phyloP scores from a whole-genome alignment of 2,888 invertebrate genomes.

The Papilio demoleus region DNA sequence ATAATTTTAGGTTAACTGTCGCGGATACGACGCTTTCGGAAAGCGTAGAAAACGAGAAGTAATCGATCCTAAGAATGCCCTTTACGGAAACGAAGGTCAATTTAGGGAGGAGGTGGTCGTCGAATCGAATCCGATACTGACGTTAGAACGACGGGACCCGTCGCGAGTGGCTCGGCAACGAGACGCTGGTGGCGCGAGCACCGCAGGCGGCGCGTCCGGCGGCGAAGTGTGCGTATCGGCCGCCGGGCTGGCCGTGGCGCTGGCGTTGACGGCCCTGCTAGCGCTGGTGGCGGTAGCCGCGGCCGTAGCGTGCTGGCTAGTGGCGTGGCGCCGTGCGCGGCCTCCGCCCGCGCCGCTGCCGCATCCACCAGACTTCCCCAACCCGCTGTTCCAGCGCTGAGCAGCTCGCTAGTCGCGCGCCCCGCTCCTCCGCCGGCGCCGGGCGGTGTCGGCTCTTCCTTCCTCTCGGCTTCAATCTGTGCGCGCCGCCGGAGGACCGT shows the following conservation, averaged over 20 bases:
- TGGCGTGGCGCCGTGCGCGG: slow-evolving; percentile 95
- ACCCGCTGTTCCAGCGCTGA: slow-evolving; percentile 90
- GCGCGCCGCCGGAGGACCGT: slow-evolving; percentile 81
- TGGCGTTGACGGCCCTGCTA: slow-evolving; percentile 95
- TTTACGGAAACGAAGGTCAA: slow-evolving; percentile 89
- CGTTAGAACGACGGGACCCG: slow-evolving; percentile 93
- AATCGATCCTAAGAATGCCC: slow-evolving; percentile 76
- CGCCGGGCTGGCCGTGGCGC: slow-evolving; percentile 95
- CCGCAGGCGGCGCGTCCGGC: slow-evolving; percentile 86
- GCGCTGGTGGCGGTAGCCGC: slow-evolving; percentile 97
- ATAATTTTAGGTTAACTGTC: slow-evolving; percentile 90
- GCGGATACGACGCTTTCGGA: slow-evolving; percentile 95
- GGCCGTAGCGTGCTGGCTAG: slow-evolving; percentile 97
- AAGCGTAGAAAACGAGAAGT: slow-evolving; percentile 87
- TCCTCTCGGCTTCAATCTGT: slow-evolving; percentile 74
- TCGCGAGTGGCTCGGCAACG: slow-evolving; percentile 89
- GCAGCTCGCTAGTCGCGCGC: slow-evolving; percentile 45
- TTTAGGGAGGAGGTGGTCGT: slow-evolving; percentile 96
- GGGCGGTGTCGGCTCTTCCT: slow-evolving; percentile 78
- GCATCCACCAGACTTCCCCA: slow-evolving; percentile 97
- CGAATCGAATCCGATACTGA: slow-evolving; percentile 95
- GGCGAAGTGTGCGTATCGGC: slow-evolving; percentile 95
- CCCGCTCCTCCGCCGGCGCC: slow-evolving; percentile 76
- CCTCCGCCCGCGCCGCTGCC: slow-evolving; percentile 95
- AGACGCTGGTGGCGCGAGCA: slow-evolving; percentile 89